A percentile compares a stretch with the other conserved stretches of the same genome.
Evolutionary conservation across 2,888 invertebrate species (phyloP).

Genomic region (Chesias legatella): DNA sequence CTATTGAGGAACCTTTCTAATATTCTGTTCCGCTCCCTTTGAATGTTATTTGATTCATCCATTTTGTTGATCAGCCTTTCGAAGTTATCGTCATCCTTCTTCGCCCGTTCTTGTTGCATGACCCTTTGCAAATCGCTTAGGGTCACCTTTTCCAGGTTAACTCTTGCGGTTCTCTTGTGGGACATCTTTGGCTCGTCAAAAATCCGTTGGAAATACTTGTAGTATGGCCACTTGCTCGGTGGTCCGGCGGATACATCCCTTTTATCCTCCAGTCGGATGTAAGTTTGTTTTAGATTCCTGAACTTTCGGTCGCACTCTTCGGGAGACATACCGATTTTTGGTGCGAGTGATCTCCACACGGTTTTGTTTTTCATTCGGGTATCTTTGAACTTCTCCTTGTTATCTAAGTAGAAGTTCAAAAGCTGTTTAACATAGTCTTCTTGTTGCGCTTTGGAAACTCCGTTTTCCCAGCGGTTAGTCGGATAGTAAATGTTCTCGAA

Average conservation of each 20-base stretch:
- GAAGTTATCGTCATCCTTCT: constrained; percentile 52
- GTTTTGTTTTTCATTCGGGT: constrained; percentile 59
- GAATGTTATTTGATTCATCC: constrained; percentile 64
- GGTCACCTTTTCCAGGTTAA: constrained; percentile 38
- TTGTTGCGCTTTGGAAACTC: constrained; percentile 34
- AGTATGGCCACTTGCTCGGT: constrained; percentile 63
- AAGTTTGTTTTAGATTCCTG: constrained; percentile 69
- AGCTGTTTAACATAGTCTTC: constrained; percentile 60
- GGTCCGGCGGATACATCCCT: constrained; percentile 58
- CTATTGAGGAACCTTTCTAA: constrained; percentile 56
- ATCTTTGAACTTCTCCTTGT: constrained; percentile 60
- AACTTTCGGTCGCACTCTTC: constrained; percentile 70
- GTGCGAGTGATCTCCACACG: constrained; percentile 56
- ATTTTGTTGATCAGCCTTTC: constrained; percentile 53
- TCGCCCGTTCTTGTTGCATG: constrained; percentile 42
- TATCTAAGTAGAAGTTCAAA: constrained; percentile 59
- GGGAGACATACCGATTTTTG: constrained; percentile 51
- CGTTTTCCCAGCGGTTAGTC: constrained; percentile 11
- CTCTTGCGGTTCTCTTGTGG: constrained; percentile 13
- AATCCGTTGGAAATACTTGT: constrained; percentile 61
- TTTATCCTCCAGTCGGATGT: constrained; percentile 54
- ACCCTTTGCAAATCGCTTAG: constrained; percentile 49
- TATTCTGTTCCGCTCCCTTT: constrained; percentile 65
- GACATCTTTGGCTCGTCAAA: constrained; percentile 38
- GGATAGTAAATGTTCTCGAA: constrained; percentile 56